Conservation (phyloP, 1,140 invertebrate genomes). For the Drosophila pectinifera region DNA sequence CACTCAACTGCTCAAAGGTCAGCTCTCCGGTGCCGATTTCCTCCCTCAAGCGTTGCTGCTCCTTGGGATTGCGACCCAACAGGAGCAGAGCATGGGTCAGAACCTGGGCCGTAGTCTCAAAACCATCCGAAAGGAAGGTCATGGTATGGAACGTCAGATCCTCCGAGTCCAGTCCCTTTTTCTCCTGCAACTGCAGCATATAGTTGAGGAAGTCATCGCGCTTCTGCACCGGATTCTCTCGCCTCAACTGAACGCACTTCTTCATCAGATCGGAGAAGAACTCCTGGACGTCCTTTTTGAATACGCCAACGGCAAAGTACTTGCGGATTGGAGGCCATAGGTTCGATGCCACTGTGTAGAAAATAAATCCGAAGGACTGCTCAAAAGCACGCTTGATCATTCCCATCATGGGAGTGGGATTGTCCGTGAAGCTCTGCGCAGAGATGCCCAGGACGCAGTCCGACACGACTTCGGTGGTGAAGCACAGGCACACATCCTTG, state of each 20-base stretch:
- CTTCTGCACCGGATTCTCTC: conserved; percentile 31
- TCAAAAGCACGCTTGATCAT: conserved; percentile 52
- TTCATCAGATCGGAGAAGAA: conserved; percentile 74
- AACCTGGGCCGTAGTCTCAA: conserved; percentile 62
- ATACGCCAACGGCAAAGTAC: conserved; percentile 39
- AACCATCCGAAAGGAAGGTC: conserved; percentile 68
- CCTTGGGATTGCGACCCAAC: conserved; percentile 45
- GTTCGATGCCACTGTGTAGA: conserved; percentile 17
- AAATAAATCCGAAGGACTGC: conserved; percentile 41
- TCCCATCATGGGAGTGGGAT: conserved; percentile 43
- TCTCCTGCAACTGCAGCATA: conserved; percentile 78
- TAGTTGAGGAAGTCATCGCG: conserved; percentile 84
- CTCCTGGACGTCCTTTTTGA: conserved; percentile 45
- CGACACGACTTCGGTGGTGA: conserved; percentile 85
- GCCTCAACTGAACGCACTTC: conserved; percentile 62
- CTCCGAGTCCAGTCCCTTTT: conserved; percentile 45
- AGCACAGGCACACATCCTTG: conserved; percentile 71
- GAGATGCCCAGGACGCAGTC: conserved; percentile 85
- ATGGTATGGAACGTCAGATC: conserved; percentile 57
- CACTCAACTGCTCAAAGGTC: conserved; percentile 51
- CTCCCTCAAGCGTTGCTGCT: conserved; percentile 10
- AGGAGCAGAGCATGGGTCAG: conserved; percentile 45
- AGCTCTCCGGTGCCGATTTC: conserved; percentile 66
- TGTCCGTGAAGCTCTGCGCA: conserved; percentile 68
- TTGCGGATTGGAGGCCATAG: conserved; percentile 52